A percentile compares a stretch with the other conserved stretches of the same genome.
Conservation (phyloP, 2,888 invertebrate genomes). For the Drosophila hamatofila region DNA sequence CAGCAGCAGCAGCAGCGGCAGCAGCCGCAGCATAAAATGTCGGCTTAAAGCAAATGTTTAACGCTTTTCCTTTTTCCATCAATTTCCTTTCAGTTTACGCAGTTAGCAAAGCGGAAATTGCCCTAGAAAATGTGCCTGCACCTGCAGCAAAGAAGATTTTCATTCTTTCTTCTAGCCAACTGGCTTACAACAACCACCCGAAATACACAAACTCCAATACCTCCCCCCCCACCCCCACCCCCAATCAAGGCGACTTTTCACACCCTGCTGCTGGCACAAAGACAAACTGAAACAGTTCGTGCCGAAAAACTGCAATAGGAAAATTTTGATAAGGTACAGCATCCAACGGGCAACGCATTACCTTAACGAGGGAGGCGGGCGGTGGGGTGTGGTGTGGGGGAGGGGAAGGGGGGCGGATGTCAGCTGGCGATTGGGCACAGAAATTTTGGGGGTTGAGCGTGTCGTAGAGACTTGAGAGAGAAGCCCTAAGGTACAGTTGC, state of each 20-base stretch:
- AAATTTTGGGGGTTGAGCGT: neutral
- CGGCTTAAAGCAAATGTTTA: constrained; percentile 8
- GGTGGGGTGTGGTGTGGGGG: neutral
- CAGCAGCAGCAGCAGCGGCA: too few relatives aligned
- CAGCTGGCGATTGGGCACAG: neutral
- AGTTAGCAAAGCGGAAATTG: constrained; percentile 41
- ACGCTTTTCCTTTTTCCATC: constrained; percentile 6
- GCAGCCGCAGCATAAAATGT: neutral
- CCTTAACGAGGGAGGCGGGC: constrained; percentile 25
- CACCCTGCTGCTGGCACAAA: constrained; percentile 32
- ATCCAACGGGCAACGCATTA: constrained; percentile 1
- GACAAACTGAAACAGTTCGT: constrained; percentile 8
- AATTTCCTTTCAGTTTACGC: constrained; percentile 21
- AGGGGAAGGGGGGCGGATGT: neutral
- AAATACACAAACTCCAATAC: neutral
- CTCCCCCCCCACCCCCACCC: too few relatives aligned
- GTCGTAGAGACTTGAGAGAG: neutral
- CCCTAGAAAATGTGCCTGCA: constrained; percentile 27
- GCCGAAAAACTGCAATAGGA: constrained; percentile 44
- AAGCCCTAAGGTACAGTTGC: constrained; percentile 14
- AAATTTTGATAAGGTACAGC: constrained; percentile 46
- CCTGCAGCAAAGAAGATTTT: constrained; percentile 41
- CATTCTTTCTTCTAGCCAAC: constrained; percentile 7
- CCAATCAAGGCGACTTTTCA: constrained; percentile 26
- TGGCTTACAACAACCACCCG: neutral